These are phyloP conservation scores for Busseola fusca DNA, from an alignment of 2,888 invertebrate genomes.

Conservation along the genomic window DNA sequence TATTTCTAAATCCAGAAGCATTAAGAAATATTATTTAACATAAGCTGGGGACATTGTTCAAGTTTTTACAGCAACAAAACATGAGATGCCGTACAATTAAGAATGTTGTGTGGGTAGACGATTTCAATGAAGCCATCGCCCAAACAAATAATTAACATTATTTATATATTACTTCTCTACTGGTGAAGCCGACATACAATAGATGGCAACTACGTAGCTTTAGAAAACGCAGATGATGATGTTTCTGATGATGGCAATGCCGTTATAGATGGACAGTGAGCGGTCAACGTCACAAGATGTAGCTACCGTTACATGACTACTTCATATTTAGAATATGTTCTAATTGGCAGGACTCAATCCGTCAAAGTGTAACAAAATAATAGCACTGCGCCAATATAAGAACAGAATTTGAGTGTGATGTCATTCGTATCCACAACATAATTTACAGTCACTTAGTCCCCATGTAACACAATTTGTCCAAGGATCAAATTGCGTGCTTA, in stretches of 20 bases:
- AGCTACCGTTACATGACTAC: background rate
- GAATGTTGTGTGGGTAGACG: conserved; percentile 38
- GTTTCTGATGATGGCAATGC: conserved; percentile 1
- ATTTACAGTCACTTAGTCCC: conserved; percentile 55
- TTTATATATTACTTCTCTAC: background rate
- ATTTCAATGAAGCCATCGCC: conserved; percentile 16
- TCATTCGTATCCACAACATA: conserved; percentile 59
- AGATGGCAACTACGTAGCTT: background rate
- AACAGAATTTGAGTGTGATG: conserved; percentile 65
- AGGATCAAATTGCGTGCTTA: conserved; percentile 36
- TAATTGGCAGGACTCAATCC: conserved; percentile 21
- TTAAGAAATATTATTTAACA: conserved; percentile 5
- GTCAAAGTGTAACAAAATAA: conserved; percentile 16
- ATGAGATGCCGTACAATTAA: conserved; percentile 35
- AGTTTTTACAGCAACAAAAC: background rate
- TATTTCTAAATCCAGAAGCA: too few relatives aligned
- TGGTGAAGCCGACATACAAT: background rate
- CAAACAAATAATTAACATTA: conserved; percentile 36
- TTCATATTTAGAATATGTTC: conserved; percentile 18
- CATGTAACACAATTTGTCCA: conserved; percentile 46
- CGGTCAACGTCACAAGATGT: background rate
- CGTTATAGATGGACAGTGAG: background rate
- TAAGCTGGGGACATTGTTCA: background rate
- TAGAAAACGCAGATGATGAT: background rate
- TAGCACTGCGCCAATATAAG: conserved; percentile 12